Base-by-base conservation (phyloP, 2,888 invertebrate species). In the Thereva nobilitata region DNA sequence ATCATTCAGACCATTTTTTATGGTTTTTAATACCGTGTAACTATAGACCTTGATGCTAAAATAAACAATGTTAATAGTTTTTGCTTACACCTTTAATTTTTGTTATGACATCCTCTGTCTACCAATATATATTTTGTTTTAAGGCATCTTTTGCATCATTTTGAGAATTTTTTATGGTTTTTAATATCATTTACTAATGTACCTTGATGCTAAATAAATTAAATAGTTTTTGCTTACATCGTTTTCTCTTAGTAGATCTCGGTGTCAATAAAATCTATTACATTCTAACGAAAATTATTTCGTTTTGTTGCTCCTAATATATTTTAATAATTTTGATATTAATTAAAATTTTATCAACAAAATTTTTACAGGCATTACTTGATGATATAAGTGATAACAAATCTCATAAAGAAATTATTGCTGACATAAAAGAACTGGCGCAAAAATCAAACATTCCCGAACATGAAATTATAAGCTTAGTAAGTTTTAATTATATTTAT, bases 321-420 rank as follows among this genome's bases (percentile, higher is more conserved):
- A 49, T 8, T 61, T 67, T 45, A 12, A 9, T 23, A 35, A 53
- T 53, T 53, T n/a, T 50, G n/a, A 6, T 42, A 47, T 47, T 38
- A 10, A 50, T n/a, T 53, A 9, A 35, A 41, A 10, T 42, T 44
- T 8, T 52, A 42, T 40, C 44, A 23, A 34, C 9, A 54, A 9
- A 41, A 47, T 54, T 69, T 54, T 75, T 83, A 12, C 79, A 87
- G 84, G 87, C 88, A 71, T 85, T 97, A 75, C 85, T 90, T 74
- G 93, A 95, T 78, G 91, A 93, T 84, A 86, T 97, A 76, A 87
- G 89, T 67, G 95, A 96, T 76, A 91, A 91, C 74, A 91, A 93
- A 79, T 86, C 91, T 63, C 88, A 92, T 73, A 90, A 92, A 74
- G 96, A 95, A 78, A 89, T 94, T 76, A 89, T 93, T 73, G 84